phyloP scores from a whole-genome alignment of 2,797 vertebrate species.

The Trichosurus vulpecula region DNA sequence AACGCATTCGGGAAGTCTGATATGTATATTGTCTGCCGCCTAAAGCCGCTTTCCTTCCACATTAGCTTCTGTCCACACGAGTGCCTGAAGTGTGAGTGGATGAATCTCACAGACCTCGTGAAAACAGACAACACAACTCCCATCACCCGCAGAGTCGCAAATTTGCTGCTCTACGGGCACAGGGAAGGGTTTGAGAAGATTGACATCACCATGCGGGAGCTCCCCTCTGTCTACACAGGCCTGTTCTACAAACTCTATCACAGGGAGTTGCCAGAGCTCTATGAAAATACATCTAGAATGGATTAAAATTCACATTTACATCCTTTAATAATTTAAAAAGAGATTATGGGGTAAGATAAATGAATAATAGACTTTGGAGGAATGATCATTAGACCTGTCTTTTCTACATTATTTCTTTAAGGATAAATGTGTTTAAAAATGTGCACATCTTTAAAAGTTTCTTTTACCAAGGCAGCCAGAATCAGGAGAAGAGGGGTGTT shows the following conservation, averaged over 20 bases:
- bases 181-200: constrained; percentile 89
- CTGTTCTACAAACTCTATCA: constrained; percentile 94
- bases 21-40: constrained; percentile 95
- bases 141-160: constrained; percentile 90
- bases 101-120: constrained; percentile 88
- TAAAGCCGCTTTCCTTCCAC: constrained; percentile 88
- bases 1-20: constrained; percentile 95
- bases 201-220: constrained; percentile 90
- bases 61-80: constrained; percentile 93
- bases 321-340: constrained; percentile 54
- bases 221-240: constrained; percentile 91
- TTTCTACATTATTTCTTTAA: constrained; percentile 73
- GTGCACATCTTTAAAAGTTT: constrained; percentile 63
- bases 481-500: constrained; percentile 64
- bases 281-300: constrained; percentile 65
- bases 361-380: constrained; percentile 9
- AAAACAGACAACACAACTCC: constrained; percentile 85
- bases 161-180: constrained; percentile 90
- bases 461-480: constrained; percentile 72
- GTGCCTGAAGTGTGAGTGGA: constrained; percentile 94
- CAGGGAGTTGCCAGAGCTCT: constrained; percentile 86
- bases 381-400: constrained; percentile 29
- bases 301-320: constrained; percentile 74
- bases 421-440: constrained; percentile 65
- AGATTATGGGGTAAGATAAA: constrained; percentile 10